Conservation (phyloP, 2,113 vertebrate genomes). For the human (Homo sapiens) region DNA sequence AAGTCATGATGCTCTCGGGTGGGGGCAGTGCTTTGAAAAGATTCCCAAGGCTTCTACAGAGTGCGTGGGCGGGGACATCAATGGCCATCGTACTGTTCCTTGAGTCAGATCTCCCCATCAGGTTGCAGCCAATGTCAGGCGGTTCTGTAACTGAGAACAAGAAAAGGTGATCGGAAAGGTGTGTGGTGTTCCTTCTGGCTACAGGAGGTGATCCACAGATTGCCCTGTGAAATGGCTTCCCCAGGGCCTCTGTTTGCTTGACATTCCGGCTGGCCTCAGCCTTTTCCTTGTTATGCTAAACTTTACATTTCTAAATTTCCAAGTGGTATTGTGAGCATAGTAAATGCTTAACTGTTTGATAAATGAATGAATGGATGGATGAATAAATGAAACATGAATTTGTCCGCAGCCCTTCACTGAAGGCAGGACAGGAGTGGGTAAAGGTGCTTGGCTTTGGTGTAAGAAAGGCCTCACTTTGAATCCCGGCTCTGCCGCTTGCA, state of each 20-base stretch:
- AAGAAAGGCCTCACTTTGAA: neutral
- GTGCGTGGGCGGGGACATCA: accelerated
- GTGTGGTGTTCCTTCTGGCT: neutral
- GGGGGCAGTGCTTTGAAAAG: neutral
- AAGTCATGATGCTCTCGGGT: neutral
- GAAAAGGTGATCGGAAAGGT: neutral
- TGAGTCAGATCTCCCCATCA: neutral
- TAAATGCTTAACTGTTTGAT: neutral
- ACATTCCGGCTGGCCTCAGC: neutral
- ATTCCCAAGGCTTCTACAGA: neutral
- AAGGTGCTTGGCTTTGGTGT: neutral
- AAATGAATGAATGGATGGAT: neutral
- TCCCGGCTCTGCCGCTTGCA: neutral
- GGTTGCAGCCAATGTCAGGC: neutral
- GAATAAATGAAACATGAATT: neutral
- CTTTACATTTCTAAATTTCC: neutral
- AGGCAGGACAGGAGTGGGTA: neutral
- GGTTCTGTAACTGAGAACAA: neutral
- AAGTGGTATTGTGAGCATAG: neutral
- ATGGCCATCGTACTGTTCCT: neutral
- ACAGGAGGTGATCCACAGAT: neutral
- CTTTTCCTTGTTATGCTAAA: neutral
- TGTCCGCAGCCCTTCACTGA: neutral
- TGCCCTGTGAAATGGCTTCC: neutral
- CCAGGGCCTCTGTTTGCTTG: too few species aligned